Evolutionary conservation across 2,797 vertebrate genomes (phyloP), one percentile per base, ranked within the genome.

Genomic region (Antrozous pallidus): DNA sequence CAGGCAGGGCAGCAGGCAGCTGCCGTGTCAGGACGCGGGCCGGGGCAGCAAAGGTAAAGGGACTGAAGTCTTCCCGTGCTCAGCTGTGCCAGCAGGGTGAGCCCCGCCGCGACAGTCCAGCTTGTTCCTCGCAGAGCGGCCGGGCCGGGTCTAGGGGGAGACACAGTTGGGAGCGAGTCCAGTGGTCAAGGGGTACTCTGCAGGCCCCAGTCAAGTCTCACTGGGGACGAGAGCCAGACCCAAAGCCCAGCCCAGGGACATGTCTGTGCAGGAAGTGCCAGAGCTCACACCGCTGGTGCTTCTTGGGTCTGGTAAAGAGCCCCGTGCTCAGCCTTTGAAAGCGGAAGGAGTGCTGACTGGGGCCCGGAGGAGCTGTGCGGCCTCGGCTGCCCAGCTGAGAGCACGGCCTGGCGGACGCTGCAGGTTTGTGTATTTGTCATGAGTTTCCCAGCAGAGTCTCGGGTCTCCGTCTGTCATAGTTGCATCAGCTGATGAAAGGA

Each of bases 401-500:
- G 45, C 6, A 2, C 17, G 1, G 13, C 51, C 0, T 12, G 4
- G 56, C 11, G 71, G 74, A 24, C 16, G 6, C 5, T 2, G 38
- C 16, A 33, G 36, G 42, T 65, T 38, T 65, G 33, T 36, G 3
- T 36, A 7, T 65, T 49, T 31, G 2, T 82, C 22, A 28, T 9
- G 63, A 24, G 18, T 79, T 36, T 54, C 38, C 70, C 49, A 51
- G 56, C 11, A 33, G 28, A 8, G 24, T 5, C 38, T 10, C 7
- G 3, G 4, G 9, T 10, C 36, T 38, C 18, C 0, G 31, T 69
- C 42, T 42, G 0, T 47, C 9, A 24, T 5, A 40, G 26, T 8
- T 0, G 5, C 13, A 5, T 49, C 75, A 16, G 2, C 18, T 77
- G 40, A n/a, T 28, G 22, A 67, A 79, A 49, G 56, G 75, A 80